These are phyloP conservation scores for Riparia riparia DNA, from an alignment of 2,113 vertebrate species.

Conservation along the genomic window DNA sequence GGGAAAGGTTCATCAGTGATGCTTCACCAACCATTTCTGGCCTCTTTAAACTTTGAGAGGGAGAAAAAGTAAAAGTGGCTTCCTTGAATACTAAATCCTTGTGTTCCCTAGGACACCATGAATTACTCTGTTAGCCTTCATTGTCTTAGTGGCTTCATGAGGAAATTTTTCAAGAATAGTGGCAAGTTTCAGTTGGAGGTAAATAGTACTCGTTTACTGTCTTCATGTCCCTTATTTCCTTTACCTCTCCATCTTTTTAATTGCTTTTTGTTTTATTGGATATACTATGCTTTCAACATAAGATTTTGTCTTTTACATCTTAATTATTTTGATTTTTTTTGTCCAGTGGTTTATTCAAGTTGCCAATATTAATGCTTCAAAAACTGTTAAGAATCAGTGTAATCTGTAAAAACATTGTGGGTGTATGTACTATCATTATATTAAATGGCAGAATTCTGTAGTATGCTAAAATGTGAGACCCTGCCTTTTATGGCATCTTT, in stretches of 20 bases:
- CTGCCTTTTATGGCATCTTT: not conserved
- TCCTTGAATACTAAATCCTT: conserved; percentile 15
- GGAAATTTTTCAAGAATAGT: not conserved
- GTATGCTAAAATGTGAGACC: not conserved
- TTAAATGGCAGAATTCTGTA: not conserved
- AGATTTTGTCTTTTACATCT: not conserved
- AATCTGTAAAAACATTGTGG: not conserved
- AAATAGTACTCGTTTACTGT: not conserved
- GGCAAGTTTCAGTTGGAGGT: not conserved
- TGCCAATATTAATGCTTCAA: not conserved
- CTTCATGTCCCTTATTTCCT: not conserved
- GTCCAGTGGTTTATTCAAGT: not conserved
- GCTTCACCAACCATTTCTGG: not conserved
- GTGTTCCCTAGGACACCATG: not conserved
- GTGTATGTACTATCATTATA: not conserved
- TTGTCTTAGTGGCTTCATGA: not conserved
- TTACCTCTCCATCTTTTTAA: not conserved
- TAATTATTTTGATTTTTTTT: not conserved
- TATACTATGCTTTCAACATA: not conserved
- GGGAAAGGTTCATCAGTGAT: accelerated
- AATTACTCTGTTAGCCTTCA: not conserved
- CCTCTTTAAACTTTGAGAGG: not conserved
- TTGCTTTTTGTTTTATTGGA: not conserved
- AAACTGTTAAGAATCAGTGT: not conserved
- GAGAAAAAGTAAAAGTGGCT: not conserved